These are phyloP conservation scores for Nasalis larvatus DNA, from an alignment of 2,113 vertebrate species.

Conservation along the genomic window DNA sequence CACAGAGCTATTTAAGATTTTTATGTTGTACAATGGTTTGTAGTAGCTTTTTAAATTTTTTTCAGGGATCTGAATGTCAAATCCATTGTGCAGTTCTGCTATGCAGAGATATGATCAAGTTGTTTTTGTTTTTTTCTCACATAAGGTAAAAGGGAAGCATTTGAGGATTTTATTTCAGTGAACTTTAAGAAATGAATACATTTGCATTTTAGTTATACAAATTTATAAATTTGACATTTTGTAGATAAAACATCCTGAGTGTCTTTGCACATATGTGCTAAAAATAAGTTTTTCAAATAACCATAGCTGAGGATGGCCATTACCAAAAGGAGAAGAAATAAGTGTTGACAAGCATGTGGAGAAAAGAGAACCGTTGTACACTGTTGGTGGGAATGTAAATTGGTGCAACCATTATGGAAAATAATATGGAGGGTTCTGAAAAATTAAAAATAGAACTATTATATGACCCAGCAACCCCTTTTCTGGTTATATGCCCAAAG, in stretches of 20 bases:
- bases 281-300: neutral
- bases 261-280: neutral
- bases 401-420: neutral
- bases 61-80: neutral
- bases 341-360: neutral
- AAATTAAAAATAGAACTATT: neutral
- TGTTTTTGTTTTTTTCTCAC: neutral
- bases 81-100: neutral
- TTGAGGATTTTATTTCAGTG: neutral
- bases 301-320: neutral
- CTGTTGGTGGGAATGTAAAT: neutral
- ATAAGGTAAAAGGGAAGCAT: neutral
- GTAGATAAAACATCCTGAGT: neutral
- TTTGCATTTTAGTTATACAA: neutral
- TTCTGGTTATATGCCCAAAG: neutral
- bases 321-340: neutral
- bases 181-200: neutral
- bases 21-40: neutral
- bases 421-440: neutral
- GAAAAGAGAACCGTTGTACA: neutral
- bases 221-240: neutral
- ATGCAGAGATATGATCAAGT: neutral
- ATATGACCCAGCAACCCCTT: neutral
- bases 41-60: constrained; percentile 25
- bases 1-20: constrained; percentile 59